A percentile compares a stretch with the other conserved stretches of the same genome.
phyloP scores from a whole-genome alignment of 1,140 invertebrate genomes.

The Bombus huntii region DNA sequence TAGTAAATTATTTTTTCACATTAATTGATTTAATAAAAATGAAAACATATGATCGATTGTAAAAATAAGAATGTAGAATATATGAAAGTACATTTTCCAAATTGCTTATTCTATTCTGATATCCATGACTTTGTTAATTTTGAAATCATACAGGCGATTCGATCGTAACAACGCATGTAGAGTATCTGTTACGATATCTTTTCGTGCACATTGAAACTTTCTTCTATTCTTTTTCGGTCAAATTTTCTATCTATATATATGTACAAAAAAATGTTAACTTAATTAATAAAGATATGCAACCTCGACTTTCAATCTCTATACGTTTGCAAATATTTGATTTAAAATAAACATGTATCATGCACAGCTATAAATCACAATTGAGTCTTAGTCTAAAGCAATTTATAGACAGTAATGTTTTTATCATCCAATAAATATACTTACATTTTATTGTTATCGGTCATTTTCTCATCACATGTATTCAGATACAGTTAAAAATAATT shows the following conservation, averaged over 20 bases:
- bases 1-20: not conserved
- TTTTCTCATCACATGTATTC: too few species aligned
- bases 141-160: not conserved
- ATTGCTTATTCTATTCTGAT: not conserved
- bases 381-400: not conserved
- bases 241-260: not conserved
- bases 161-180: not conserved
- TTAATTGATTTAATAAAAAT: too few species aligned
- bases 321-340: not conserved
- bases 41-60: not conserved
- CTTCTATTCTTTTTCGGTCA: too few species aligned
- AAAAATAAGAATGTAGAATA: not conserved
- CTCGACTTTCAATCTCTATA: not conserved
- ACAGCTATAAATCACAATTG: not conserved
- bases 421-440: not conserved
- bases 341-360: not conserved
- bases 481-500: not conserved
- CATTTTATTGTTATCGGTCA: not conserved
- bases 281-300: not conserved
- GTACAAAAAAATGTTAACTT: not conserved
- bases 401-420: not conserved
- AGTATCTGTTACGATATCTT: not conserved
- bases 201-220: not conserved
- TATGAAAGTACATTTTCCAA: not conserved
- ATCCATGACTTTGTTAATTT: not conserved